Evolutionary conservation across 2,113 vertebrate genomes (phyloP).

Genomic region (Electrona antarctica): DNA sequence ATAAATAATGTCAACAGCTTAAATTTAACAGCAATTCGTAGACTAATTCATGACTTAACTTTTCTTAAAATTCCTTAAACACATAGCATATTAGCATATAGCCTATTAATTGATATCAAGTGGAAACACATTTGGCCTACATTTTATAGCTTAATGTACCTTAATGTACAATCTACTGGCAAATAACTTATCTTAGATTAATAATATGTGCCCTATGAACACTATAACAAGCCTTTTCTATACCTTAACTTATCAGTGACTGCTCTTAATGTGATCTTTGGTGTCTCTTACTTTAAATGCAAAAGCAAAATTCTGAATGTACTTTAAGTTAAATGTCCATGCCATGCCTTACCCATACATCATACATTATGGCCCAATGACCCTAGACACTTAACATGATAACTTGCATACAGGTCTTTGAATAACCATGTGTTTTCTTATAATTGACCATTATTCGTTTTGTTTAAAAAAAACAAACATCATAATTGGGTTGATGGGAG

Average conservation of each 20-base stretch:
- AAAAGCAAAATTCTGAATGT: conserved; percentile 29
- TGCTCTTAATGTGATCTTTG: conserved; percentile 49
- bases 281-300: conserved; percentile 29
- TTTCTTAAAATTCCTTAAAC: not conserved
- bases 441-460: not conserved
- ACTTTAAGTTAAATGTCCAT: conserved; percentile 22
- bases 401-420: not conserved
- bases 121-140: conserved; percentile 29
- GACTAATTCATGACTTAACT: conserved; percentile 9
- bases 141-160: conserved; percentile 8
- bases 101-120: conserved; percentile 10
- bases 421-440: conserved; percentile 4
- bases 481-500: too few species aligned
- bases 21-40: conserved; percentile 17
- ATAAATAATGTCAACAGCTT: conserved; percentile 4
- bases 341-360: conserved; percentile 21
- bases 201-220: conserved; percentile 19
- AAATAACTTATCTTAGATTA: conserved; percentile 17
- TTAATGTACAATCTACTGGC: not conserved
- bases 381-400: not conserved
- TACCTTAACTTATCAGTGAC: not conserved
- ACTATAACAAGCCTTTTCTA: conserved; percentile 15
- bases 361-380: conserved; percentile 8
- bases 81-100: conserved; percentile 25
- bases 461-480: too few species aligned